phyloP scores from a whole-genome alignment of 2,888 invertebrate genomes.

The Penaeus monodon region DNA sequence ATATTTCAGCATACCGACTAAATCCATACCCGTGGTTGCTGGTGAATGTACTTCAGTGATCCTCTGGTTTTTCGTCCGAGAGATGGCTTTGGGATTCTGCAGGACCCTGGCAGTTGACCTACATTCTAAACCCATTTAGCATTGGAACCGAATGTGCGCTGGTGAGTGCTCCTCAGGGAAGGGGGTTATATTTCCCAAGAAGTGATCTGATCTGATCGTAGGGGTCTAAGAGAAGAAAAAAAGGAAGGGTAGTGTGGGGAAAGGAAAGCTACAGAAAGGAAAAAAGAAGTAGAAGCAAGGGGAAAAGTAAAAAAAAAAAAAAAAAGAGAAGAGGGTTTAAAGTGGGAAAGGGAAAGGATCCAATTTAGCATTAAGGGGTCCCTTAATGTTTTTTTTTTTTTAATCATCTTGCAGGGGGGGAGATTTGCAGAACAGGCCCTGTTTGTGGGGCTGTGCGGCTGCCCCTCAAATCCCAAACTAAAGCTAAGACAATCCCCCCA shows the following conservation, averaged over 20 bases:
- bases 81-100: conserved; percentile 37
- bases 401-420: conserved; percentile 25
- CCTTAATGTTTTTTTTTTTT: neutral
- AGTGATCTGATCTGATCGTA: too few species aligned
- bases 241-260: too few species aligned
- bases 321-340: too few species aligned
- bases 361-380: neutral
- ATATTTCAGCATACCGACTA: conserved; percentile 43
- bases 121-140: conserved; percentile 49
- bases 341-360: too few species aligned
- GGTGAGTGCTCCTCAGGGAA: neutral
- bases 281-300: too few species aligned
- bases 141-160: conserved; percentile 53
- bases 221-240: too few species aligned
- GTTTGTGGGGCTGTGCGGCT: conserved; percentile 49
- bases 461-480: conserved; percentile 39
- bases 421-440: conserved; percentile 54
- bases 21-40: conserved; percentile 48
- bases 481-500: conserved; percentile 29
- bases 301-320: too few species aligned
- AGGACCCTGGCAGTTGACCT: conserved; percentile 2
- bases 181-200: neutral
- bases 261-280: too few species aligned
- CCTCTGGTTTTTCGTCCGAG: conserved; percentile 31
- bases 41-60: conserved; percentile 14